Conservation (phyloP, 2,113 vertebrate genomes). For the Microtus ochrogaster region DNA sequence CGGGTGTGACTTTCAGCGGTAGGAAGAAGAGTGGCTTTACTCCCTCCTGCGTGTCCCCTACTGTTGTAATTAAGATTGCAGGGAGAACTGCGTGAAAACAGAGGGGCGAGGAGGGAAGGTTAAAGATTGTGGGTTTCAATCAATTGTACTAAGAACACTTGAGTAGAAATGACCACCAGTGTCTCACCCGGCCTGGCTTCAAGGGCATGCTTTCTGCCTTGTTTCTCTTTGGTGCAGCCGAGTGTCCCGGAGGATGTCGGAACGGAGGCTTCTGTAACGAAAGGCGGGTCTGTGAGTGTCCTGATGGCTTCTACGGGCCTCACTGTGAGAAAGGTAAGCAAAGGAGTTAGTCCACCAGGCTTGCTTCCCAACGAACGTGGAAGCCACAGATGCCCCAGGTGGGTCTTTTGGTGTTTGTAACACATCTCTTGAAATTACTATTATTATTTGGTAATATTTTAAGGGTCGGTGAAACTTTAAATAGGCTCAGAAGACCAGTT, state of each 20-base stretch:
- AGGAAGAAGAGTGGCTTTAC: neutral
- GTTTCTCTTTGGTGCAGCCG: conserved; percentile 86
- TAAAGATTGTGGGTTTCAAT: neutral
- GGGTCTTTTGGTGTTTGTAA: neutral
- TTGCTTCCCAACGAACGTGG: neutral
- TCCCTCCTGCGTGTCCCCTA: neutral
- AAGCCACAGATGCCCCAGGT: neutral
- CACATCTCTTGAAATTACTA: neutral
- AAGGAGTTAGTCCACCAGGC: accelerated
- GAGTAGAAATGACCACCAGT: neutral
- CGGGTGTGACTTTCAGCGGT: neutral
- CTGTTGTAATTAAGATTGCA: neutral
- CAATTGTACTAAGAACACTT: neutral
- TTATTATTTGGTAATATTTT: conserved; percentile 40
- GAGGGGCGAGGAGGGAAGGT: neutral
- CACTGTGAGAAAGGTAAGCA: conserved; percentile 94
- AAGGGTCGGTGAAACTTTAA: conserved; percentile 32
- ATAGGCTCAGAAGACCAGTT: conserved; percentile 42
- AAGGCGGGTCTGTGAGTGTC: conserved; percentile 92
- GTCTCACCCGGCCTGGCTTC: neutral
- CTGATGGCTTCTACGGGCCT: conserved; percentile 92
- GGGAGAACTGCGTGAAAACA: neutral
- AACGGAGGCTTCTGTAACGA: conserved; percentile 93
- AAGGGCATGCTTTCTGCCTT: neutral
- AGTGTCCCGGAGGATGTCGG: conserved; percentile 93